Evolutionary conservation across 2,888 invertebrate genomes (phyloP).

Genomic region (Empis stercorea): DNA sequence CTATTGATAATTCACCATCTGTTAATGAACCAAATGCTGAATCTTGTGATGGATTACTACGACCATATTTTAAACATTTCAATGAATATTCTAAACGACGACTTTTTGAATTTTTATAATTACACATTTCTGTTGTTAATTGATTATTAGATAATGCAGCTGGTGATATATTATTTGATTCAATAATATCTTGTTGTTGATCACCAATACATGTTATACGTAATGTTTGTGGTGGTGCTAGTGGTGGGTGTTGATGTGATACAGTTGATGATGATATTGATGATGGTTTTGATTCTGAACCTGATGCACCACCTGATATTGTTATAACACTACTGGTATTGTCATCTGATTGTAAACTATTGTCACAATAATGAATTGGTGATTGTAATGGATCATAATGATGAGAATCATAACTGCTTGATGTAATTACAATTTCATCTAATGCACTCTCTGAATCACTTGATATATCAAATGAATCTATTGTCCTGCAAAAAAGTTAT

Average conservation of each 20-base stretch:
- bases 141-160: slow-evolving; percentile 29
- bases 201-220: slow-evolving; percentile 1
- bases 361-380: slow-evolving; percentile 35
- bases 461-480: slow-evolving; percentile 36
- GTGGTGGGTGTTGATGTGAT: no score
- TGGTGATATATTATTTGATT: slow-evolving; percentile 19
- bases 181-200: background rate
- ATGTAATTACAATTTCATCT: slow-evolving; percentile 34
- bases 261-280: slow-evolving; percentile 13
- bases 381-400: slow-evolving; percentile 30
- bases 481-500: slow-evolving; percentile 35
- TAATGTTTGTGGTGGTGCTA: slow-evolving; percentile 18
- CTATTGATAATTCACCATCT: slow-evolving; percentile 35
- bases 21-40: slow-evolving; percentile 36
- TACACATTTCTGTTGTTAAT: slow-evolving; percentile 34
- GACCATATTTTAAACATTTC: slow-evolving; percentile 34
- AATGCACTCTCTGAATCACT: slow-evolving; percentile 35
- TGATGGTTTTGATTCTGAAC: background rate
- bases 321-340: slow-evolving; percentile 19
- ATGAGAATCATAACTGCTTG: slow-evolving; percentile 20
- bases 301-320: background rate
- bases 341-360: slow-evolving; percentile 32
- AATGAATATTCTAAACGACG: slow-evolving; percentile 36
- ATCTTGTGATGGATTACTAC: slow-evolving; percentile 37
- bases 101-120: slow-evolving; percentile 35